A percentile compares a stretch with the other conserved stretches of the same genome.
Evolutionary conservation across 2,888 invertebrate genomes (phyloP).

Genomic region (Conistra vaccinii): DNA sequence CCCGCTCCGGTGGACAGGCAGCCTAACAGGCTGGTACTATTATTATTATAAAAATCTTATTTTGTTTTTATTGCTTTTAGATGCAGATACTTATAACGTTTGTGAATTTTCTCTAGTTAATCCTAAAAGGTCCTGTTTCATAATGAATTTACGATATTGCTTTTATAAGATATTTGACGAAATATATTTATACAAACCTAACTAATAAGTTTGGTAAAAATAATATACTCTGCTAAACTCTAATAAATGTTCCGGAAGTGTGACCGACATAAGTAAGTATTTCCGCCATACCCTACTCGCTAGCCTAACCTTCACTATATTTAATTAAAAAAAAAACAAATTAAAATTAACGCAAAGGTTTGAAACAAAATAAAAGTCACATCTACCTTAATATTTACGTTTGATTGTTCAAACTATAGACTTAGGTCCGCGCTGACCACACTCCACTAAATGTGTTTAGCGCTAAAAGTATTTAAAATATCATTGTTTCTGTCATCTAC

Average conservation of each 20-base stretch:
- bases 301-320: constrained; percentile 11
- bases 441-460: background rate
- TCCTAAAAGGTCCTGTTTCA: background rate
- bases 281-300: constrained; percentile 34
- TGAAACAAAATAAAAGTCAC: constrained; percentile 47
- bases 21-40: no score
- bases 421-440: background rate
- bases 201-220: constrained; percentile 23
- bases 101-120: background rate
- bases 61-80: background rate
- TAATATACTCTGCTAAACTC: constrained; percentile 32
- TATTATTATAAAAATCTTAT: no score
- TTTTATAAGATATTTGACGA: constrained; percentile 1
- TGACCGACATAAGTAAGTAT: constrained; percentile 35
- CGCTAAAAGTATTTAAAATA: background rate
- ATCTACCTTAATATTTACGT: constrained; percentile 14
- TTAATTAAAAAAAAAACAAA: background rate
- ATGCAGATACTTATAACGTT: background rate
- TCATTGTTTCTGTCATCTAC: background rate
- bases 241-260: constrained; percentile 29
- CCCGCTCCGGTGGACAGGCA: no score
- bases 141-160: constrained; percentile 13
- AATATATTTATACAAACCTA: constrained; percentile 25
- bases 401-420: background rate
- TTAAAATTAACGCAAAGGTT: constrained; percentile 12